These are phyloP conservation scores for Falco novaeseelandiae DNA, from an alignment of 2,797 vertebrate species.

Conservation along the genomic window DNA sequence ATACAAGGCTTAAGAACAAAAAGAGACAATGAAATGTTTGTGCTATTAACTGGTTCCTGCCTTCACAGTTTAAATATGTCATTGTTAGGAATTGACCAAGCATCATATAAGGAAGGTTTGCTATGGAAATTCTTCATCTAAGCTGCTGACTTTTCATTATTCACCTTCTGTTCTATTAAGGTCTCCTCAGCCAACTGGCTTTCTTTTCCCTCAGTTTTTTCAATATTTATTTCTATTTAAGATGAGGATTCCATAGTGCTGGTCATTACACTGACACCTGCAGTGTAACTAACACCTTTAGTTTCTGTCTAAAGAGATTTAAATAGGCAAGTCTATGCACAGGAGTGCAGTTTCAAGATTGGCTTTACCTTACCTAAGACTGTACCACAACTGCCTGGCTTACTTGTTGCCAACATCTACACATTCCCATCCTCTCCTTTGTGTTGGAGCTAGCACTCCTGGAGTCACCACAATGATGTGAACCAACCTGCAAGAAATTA, in stretches of 20 bases:
- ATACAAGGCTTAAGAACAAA: background rate
- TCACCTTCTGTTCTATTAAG: background rate
- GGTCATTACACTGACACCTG: background rate
- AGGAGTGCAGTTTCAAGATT: background rate
- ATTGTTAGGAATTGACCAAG: background rate
- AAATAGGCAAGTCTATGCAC: background rate
- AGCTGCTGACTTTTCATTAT: background rate
- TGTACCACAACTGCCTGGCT: background rate
- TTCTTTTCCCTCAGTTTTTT: background rate
- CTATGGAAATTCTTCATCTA: background rate
- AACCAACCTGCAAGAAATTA: background rate
- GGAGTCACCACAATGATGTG: background rate
- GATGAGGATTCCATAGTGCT: background rate
- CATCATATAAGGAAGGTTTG: background rate
- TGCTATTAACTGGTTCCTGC: background rate
- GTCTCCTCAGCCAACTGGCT: background rate
- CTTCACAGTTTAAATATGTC: background rate
- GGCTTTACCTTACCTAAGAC: background rate
- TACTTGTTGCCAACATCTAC: background rate
- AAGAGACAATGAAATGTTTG: background rate
- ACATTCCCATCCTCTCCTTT: background rate
- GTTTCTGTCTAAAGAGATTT: background rate
- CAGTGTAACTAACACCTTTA: background rate
- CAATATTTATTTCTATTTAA: background rate
- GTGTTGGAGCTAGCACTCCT: background rate